Evolutionary conservation across 2,113 vertebrate species (phyloP).

Genomic region (cat (Felis catus)): DNA sequence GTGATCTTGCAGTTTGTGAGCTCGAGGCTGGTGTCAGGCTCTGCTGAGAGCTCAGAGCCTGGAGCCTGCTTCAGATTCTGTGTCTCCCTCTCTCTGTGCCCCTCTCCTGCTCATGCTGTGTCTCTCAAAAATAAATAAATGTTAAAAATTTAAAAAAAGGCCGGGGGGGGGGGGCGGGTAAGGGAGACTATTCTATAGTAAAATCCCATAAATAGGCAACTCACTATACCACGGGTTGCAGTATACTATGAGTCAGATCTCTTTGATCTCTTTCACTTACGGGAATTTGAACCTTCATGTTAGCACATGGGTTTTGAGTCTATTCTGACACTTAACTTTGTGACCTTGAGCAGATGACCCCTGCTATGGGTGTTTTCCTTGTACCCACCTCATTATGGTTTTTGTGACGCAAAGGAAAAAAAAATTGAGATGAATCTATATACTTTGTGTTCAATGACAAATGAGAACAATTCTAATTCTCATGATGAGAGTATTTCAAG

Average conservation of each 20-base stretch:
- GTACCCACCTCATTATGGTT: neutral
- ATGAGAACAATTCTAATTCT: neutral
- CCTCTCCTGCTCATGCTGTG: no score
- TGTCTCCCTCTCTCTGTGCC: no score
- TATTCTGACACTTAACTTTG: neutral
- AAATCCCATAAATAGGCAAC: neutral
- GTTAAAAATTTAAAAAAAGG: no score
- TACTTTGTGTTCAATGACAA: neutral
- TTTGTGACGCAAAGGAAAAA: neutral
- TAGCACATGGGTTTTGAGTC: neutral
- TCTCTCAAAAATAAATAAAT: no score
- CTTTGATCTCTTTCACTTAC: neutral
- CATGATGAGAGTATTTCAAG: neutral
- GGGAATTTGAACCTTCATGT: neutral
- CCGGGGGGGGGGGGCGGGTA: accelerated
- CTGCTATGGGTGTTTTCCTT: neutral
- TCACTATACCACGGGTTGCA: neutral
- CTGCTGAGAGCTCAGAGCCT: no score
- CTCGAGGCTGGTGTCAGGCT: no score
- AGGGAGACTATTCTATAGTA: neutral
- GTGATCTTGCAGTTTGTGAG: no score
- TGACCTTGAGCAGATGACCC: neutral
- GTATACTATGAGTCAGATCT: neutral
- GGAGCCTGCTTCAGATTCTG: no score
- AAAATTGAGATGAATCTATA: neutral